These are phyloP conservation scores for Pyrgus malvae DNA, from an alignment of 2,888 invertebrate species.

Conservation along the genomic window DNA sequence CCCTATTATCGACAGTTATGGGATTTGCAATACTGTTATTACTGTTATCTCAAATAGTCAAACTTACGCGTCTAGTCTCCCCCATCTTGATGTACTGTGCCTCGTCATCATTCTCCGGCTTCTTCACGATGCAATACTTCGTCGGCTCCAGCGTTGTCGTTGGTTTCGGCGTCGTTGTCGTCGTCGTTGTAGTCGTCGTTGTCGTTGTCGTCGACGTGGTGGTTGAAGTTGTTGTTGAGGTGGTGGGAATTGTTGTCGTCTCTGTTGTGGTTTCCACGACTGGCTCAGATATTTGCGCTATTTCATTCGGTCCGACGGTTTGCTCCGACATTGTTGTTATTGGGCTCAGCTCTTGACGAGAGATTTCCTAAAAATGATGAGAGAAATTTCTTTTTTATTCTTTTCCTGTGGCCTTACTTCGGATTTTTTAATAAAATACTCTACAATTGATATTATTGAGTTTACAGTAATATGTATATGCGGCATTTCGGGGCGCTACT, in stretches of 20 bases:
- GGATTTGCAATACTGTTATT: not conserved
- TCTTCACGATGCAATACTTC: constrained; percentile 91
- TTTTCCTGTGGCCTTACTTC: too few species aligned
- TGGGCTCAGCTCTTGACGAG: constrained; percentile 60
- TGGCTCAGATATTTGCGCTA: constrained; percentile 70
- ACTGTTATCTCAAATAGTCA: too few species aligned
- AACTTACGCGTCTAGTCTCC: constrained; percentile 90
- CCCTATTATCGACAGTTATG: too few species aligned
- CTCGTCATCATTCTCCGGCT: constrained; percentile 88
- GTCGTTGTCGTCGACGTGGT: constrained; percentile 56
- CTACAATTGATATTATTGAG: too few species aligned
- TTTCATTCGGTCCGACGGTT: constrained; percentile 64
- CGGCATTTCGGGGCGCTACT: too few species aligned
- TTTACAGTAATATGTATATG: too few species aligned
- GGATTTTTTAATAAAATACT: too few species aligned
- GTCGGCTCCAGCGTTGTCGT: constrained; percentile 82
- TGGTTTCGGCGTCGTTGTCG: constrained; percentile 78
- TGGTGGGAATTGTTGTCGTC: constrained; percentile 48
- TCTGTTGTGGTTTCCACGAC: constrained; percentile 60
- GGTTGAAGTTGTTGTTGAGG: constrained; percentile 48
- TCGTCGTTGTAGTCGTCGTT: constrained; percentile 66
- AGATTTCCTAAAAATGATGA: constrained; percentile 46
- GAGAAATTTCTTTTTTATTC: not conserved
- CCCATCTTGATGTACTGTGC: constrained; percentile 92
- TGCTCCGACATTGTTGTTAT: constrained; percentile 75